Conservation (phyloP, 1,140 invertebrate genomes). For the Lethrus apterus region DNA sequence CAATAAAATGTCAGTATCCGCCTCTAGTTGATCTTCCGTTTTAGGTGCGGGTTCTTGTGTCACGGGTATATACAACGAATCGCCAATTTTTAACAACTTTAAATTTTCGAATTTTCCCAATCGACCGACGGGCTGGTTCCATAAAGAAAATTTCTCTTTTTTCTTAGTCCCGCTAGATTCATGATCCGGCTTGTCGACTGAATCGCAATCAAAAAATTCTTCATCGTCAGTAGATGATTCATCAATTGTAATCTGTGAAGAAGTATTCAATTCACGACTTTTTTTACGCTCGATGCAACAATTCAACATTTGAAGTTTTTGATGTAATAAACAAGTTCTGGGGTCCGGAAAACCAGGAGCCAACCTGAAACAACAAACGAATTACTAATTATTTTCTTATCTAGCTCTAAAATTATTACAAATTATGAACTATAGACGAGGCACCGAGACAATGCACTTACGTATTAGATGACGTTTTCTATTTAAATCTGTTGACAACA, state of each 20-base stretch:
- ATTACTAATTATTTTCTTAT: too few species aligned
- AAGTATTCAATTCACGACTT: slow-evolving; percentile 43
- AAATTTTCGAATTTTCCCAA: slow-evolving; percentile 59
- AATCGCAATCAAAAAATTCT: slow-evolving; percentile 80
- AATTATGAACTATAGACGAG: too few species aligned
- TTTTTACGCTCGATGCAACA: slow-evolving; percentile 81
- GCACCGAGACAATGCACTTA: too few species aligned
- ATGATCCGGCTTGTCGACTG: slow-evolving; percentile 48
- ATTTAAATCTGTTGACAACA: too few species aligned
- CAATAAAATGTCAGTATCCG: slow-evolving; percentile 84
- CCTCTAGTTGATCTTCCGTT: slow-evolving; percentile 93
- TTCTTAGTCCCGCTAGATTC: slow-evolving; percentile 22
- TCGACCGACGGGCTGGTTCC: slow-evolving; percentile 67
- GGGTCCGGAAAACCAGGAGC: slow-evolving; percentile 72
- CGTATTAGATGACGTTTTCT: too few species aligned
- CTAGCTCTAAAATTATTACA: too few species aligned
- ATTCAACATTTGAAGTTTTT: slow-evolving; percentile 95
- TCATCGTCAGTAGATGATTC: slow-evolving; percentile 47
- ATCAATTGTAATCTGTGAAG: slow-evolving; percentile 13
- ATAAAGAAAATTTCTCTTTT: slow-evolving; percentile 46
- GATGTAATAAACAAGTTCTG: slow-evolving; percentile 84
- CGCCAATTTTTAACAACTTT: slow-evolving; percentile 58
- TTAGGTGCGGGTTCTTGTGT: slow-evolving; percentile 93
- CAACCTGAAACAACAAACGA: slow-evolving; percentile 53
- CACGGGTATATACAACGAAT: slow-evolving; percentile 76